Base-by-base conservation (phyloP, 1,140 invertebrate species). In the Microplitis demolitor region DNA sequence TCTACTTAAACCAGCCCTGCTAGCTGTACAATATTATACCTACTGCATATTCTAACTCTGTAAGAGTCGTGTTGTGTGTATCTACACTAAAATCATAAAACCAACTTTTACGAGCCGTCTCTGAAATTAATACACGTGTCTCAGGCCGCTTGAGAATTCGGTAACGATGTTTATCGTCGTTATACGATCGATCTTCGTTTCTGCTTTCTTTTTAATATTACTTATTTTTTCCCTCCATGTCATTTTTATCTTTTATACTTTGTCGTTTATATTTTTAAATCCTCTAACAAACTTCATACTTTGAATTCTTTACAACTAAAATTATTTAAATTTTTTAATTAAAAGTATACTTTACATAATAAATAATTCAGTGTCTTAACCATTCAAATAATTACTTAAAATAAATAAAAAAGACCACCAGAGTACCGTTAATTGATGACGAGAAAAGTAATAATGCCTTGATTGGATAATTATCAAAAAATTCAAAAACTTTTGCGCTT, bases 91-190 rank as follows among this genome's bases (percentile, higher is more conserved):
- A 81, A 81, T 82, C 81, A 77, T 82, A 81, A 82, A 82, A 79
- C 78, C 66, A 79, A 77, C 79, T 77, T 81, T 82, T 81, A 82
- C 80, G 81, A 82, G 77, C 78, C 77, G 80, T 80, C 78, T 71
- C 75, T 79, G 81, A 81, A 81, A 82, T 82, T 82, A 82, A 82
- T 81, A 82, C 81, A 81, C 79, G 81, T 81, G 78, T 82, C 78
- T 80, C 73, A 45, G 79, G n/a, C 35, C 77, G 77, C 78, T 79
- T 80, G 77, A 77, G 77, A 81, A 82, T 81, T 82, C 76, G 80
- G 79, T 81, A 77, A 77, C 79, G 78, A 82, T 81, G 78, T 77
- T 69, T 74, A 77, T 66, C 73, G 45, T 24, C 39, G 31, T 58
- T 16, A 13, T 72, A 8, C 39, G 16, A 74, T 74, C 51, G 50